Conservation (phyloP, 37 sponge, comb jelly and placozoan genomes). For the Geodia barretti region DNA sequence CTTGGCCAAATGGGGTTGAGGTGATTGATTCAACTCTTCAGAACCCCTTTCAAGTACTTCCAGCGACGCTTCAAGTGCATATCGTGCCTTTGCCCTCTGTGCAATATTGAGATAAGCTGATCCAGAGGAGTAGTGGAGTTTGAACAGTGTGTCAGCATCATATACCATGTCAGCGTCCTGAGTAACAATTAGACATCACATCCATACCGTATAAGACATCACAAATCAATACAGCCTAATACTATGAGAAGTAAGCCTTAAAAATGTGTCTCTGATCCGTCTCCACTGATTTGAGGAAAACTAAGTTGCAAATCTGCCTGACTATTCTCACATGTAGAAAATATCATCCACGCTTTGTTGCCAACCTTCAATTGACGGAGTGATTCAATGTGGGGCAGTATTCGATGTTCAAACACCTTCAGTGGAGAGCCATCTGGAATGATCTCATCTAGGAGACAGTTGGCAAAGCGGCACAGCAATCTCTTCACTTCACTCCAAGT, state of each 20-base stretch:
- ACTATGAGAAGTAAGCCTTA: too few species aligned
- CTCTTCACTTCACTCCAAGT: constrained; percentile 3
- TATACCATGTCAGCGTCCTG: not conserved
- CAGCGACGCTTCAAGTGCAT: not conserved
- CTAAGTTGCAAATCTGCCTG: too few species aligned
- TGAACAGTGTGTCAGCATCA: not conserved
- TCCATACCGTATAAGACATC: too few species aligned
- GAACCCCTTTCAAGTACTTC: not conserved
- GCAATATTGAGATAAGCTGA: not conserved
- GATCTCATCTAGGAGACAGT: constrained; percentile 3
- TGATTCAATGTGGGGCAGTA: constrained; percentile 11
- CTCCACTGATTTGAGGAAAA: too few species aligned
- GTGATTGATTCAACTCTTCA: not conserved
- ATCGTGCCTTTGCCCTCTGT: not conserved
- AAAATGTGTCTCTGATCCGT: too few species aligned
- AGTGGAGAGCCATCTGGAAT: not conserved
- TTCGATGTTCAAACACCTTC: not conserved
- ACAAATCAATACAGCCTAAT: too few species aligned
- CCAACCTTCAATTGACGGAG: not conserved
- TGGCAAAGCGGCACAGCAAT: not conserved
- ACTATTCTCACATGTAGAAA: not conserved
- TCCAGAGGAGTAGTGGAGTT: not conserved
- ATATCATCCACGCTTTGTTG: too few species aligned
- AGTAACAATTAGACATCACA: too few species aligned
- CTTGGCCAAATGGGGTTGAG: not conserved